A percentile compares a stretch with the other conserved stretches of the same genome.
phyloP scores from a whole-genome alignment of 2,797 vertebrate genomes.

The Zalophus californianus region DNA sequence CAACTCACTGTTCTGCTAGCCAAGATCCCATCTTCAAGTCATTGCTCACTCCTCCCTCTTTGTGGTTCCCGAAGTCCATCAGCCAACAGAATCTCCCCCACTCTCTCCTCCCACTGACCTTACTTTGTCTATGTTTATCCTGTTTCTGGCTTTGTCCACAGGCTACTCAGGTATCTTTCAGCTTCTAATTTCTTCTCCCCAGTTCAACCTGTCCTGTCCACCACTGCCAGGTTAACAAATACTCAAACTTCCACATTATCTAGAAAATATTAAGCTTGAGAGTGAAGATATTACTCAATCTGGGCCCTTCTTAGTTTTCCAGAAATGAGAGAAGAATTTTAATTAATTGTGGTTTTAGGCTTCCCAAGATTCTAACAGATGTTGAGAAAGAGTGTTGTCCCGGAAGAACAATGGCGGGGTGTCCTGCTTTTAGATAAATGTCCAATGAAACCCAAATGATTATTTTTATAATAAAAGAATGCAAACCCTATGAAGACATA shows the following conservation, averaged over 20 bases:
- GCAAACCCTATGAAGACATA: not conserved
- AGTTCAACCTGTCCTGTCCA: not conserved
- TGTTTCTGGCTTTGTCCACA: not conserved
- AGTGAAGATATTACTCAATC: not conserved
- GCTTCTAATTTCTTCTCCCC: not conserved
- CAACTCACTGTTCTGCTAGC: too few species aligned
- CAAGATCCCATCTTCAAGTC: not conserved
- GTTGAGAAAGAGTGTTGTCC: not conserved
- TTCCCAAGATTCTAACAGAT: not conserved
- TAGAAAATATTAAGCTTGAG: constrained; percentile 26
- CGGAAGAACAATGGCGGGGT: not conserved
- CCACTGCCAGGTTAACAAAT: not conserved
- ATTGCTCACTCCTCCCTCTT: not conserved
- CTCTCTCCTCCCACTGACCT: too few species aligned
- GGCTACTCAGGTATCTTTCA: not conserved
- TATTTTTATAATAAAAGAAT: not conserved
- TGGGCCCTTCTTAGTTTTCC: not conserved
- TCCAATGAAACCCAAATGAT: not conserved
- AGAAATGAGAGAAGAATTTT: constrained; percentile 37
- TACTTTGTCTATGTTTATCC: fast-evolving
- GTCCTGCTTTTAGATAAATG: not conserved
- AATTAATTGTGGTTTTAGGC: not conserved
- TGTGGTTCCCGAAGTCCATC: not conserved
- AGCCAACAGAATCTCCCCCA: not conserved
- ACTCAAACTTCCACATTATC: not conserved